Base-by-base conservation (phyloP, 2,888 invertebrate genomes). In the Plebejus argus region DNA sequence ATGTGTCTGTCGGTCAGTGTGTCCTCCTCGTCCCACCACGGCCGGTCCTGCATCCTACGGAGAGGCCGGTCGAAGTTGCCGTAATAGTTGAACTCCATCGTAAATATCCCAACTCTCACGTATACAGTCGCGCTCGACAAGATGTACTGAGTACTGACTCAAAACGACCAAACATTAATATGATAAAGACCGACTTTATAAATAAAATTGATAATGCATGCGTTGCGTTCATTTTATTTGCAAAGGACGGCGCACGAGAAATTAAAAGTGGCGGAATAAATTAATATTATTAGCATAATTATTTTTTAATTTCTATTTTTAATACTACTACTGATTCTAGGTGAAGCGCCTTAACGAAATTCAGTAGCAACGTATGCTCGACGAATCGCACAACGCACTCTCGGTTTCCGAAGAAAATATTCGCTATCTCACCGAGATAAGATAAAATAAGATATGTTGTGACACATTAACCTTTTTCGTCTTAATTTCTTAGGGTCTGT, bases 21-120 rank as follows among this genome's bases (percentile, higher is more conserved):
- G 80, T 93, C 93, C 79, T 93, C 93, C 82, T 94, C 93, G 58
- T 94, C 93, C 93, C 93, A 93, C 88, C 91, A 89, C 1, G 93
- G 93, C 78, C 89, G 89, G 28, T 93, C 93, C 61, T 87, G 87
- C 70, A 88, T 83, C 80, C 90, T 84, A 66, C 90, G 87, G 76
- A 88, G 84, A 76, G 87, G 86, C 15, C 90, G 87, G 45, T 92
- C 91, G 80, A 89, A 91, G 82, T 90, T 90, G 49, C 91, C 91
- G 82, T 91, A 92, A 83, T 91, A 92, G 84, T 94, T 93, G 80
- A 92, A 94, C 86, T 94, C 93, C 93, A 94, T 93, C 78, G 33
- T 70, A 77, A 45, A 75, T 75, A 75, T 79, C 61, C 79, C 33
- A 49, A 49, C 15, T 15, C 58, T n/a, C 53, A 56, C 39, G 90